Base-by-base conservation (phyloP, 1,140 invertebrate species). In the Ceratina japonica region DNA sequence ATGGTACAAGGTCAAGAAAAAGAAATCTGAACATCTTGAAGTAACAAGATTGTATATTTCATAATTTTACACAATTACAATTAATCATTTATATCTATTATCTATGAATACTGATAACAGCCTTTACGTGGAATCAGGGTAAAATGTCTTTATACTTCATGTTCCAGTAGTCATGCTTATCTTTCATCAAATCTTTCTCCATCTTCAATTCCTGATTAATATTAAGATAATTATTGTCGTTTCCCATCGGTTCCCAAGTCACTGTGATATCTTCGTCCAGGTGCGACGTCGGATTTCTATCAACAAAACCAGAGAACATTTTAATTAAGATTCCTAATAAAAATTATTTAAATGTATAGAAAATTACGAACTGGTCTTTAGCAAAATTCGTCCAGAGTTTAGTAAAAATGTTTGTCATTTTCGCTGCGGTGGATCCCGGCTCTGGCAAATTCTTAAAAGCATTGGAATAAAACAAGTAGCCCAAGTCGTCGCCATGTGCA, bases 401-500 rank as follows among this genome's bases (percentile, higher is more conserved):
- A 18, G 91, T 92, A 10, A 91, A 86, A 51, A 91, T 87, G 61
- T 91, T 84, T 1, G 90, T 87, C 85, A 93, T 89, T 61, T 89
- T 87, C 61, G 90, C 88, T 0, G 76, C 65, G 0, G 83, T 56
- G 12, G 89, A 88, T 24, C 84, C 89, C 2, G 86, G 70, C 75
- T 86, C 79, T 2, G 89, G 89, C 27, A 87, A 81, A 73, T 91
- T 89, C 63, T 91, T 90, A 24, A 91, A 87, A 12, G n/a, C 37
- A 0, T 84, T 87, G n/a, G 88, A 88, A 64, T 91, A 92, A 81
- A 96, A 96, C 22, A 95, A 79, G 86, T 95, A 95, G 82, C 94
- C 94, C 59, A 96, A 84, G 56, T 96, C 96, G 81, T 96, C 96
- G 7, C 95, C 95, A 86, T 96, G 95, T 59, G 94, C 94, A 5